phyloP scores from a whole-genome alignment of 1,140 invertebrate species.

The Heliothis subflexa region DNA sequence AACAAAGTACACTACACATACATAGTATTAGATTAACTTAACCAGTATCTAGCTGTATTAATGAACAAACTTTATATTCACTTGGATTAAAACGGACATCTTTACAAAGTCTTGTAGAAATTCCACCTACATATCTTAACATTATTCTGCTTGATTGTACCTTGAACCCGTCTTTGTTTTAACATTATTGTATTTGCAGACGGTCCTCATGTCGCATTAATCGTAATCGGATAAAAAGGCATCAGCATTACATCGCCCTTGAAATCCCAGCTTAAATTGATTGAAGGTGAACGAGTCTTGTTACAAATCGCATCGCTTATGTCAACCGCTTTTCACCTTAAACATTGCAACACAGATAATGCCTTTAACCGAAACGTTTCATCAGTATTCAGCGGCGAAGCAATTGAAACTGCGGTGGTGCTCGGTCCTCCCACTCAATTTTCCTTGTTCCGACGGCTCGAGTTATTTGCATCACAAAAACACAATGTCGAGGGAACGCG shows the following conservation, averaged over 20 bases:
- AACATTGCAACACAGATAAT: conserved; percentile 73
- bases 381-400: conserved; percentile 82
- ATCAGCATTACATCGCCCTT: conserved; percentile 7
- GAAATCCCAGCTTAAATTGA: conserved; percentile 13
- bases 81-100: not conserved
- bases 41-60: conserved; percentile 1
- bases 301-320: conserved; percentile 53
- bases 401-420: conserved; percentile 83
- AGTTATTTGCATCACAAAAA: conserved; percentile 85
- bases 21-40: conserved; percentile 8
- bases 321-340: conserved; percentile 64
- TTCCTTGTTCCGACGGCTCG: conserved; percentile 82
- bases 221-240: conserved; percentile 2
- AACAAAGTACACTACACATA: conserved; percentile 11
- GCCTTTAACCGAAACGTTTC: conserved; percentile 76
- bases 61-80: not conserved
- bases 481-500: conserved; percentile 82
- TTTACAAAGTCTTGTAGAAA: no score
- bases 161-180: not conserved
- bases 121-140: no score
- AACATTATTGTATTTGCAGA: not conserved
- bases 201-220: conserved; percentile 9
- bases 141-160: not conserved
- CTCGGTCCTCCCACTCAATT: conserved; percentile 81
- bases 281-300: conserved; percentile 30